These are phyloP conservation scores for Tipula confusa DNA, from an alignment of 2,888 invertebrate species.

Conservation along the genomic window DNA sequence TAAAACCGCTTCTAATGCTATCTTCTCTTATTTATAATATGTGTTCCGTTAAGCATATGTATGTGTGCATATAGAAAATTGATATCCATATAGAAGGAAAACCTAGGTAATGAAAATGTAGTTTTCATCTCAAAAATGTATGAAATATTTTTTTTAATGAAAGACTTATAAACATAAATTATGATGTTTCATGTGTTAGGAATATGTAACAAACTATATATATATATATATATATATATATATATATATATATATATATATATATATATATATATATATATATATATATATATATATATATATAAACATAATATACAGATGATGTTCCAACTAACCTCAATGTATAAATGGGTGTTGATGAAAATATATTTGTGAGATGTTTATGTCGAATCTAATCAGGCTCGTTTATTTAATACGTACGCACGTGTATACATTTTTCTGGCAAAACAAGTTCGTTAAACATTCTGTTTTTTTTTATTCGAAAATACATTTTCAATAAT, in stretches of 20 bases:
- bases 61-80: not conserved
- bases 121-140: not conserved
- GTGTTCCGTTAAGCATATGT: not conserved
- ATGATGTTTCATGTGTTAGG: not conserved
- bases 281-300: no score
- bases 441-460: not conserved
- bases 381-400: not conserved
- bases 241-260: no score
- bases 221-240: no score
- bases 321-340: not conserved
- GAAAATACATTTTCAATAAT: not conserved
- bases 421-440: not conserved
- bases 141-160: not conserved
- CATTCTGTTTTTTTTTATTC: not conserved
- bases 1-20: not conserved
- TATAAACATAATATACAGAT: no score
- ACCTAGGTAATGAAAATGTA: conserved; percentile 6
- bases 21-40: not conserved
- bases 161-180: not conserved
- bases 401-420: not conserved
- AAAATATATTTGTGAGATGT: not conserved
- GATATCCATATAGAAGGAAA: not conserved
- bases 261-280: no score
- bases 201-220: not conserved
- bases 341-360: not conserved